Base-by-base conservation (phyloP, 2,888 invertebrate genomes). In the Polylopha cassiicola region DNA sequence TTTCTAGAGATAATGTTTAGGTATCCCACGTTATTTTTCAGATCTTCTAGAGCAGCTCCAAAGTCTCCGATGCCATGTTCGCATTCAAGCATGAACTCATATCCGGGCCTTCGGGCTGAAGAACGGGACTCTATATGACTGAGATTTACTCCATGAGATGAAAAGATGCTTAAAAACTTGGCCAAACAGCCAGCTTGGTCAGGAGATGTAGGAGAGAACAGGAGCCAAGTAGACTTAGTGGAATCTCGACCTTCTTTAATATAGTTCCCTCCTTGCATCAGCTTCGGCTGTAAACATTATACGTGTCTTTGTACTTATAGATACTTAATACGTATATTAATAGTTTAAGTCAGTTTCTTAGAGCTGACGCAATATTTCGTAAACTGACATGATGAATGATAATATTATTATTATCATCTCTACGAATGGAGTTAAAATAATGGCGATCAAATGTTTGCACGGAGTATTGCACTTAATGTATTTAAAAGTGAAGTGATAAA, bases 51-150 rank as follows among this genome's bases (percentile, higher is more conserved):
- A 0, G 92, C 95, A 0, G 80, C 87, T 3, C 91, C 91, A 26
- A 98, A 85, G 45, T 94, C 89, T 0, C 94, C 95, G 0, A 88
- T 85, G 0, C 84, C 81, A 9, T 92, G 91, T 45, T 95, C 94
- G 61, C 96, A 97, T 65, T 97, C 95, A 17, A 98, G 94, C 89
- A 97, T 95, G 73, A 98, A 98, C 78, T 98, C 98, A 64, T 98
- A 98, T 13, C 91, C 90, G 7, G 87, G 90, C 20, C 90, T 87
- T 44, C 95, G 88, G 31, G 92, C 89, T 0, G 97, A 97, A 1
- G 97, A 95, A 3, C 85, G 87, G 0, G 98, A 98, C 73, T 98
- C 98, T 44, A 98, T 98, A 73, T 98, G 97, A 48, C 92, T 82
- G 39, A 98, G 88, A 73, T 98, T 98, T 8, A 98, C 91, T 31